Conservation (phyloP, 2,888 invertebrate species). For the Cheilosia grossa region DNA sequence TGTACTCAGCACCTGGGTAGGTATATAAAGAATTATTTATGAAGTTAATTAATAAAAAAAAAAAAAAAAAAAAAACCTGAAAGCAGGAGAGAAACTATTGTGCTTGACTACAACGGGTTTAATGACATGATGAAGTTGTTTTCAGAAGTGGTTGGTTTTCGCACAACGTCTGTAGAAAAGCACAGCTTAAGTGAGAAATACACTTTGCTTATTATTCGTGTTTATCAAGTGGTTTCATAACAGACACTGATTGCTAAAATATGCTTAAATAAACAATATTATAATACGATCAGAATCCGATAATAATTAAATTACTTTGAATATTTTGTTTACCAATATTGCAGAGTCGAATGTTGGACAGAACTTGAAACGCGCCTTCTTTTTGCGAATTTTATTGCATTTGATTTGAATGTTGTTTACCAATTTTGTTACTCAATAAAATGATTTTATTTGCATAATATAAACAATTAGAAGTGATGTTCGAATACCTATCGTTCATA, state of each 20-base stretch:
- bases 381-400: not conserved
- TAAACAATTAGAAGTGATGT: too few relatives aligned
- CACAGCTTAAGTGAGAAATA: not conserved
- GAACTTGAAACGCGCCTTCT: not conserved
- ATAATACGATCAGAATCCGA: not conserved
- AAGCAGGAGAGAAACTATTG: slow-evolving; percentile 1
- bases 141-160: not conserved
- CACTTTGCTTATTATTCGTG: not conserved
- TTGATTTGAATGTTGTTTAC: not conserved
- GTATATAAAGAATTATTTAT: not conserved
- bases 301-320: not conserved
- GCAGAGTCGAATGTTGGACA: not conserved
- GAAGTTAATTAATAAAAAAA: not conserved
- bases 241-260: not conserved
- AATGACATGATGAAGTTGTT: slow-evolving; percentile 1
- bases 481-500: too few relatives aligned
- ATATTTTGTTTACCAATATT: not conserved
- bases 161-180: not conserved
- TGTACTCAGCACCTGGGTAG: too few relatives aligned
- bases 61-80: slow-evolving; percentile 1
- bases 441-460: not conserved
- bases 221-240: not conserved
- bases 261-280: not conserved
- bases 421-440: too few relatives aligned
- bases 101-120: slow-evolving; percentile 16